Base-by-base conservation (phyloP, 2,797 vertebrate species). In the Typhlichthys subterraneus region DNA sequence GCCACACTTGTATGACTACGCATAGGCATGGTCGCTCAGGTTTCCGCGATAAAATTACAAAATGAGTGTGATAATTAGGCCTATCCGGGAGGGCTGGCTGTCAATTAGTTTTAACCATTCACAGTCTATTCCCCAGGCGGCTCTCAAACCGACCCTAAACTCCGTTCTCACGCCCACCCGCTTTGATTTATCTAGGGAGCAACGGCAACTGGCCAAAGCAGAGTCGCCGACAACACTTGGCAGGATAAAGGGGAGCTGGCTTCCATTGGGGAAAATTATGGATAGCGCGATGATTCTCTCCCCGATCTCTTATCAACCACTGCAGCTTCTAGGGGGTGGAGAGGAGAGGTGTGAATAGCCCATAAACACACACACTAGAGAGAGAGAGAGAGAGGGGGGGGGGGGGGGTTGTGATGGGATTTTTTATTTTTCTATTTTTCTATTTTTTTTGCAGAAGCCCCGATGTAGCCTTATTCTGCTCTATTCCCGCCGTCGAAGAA, bases 261-360 rank as follows among this genome's bases (percentile, higher is more conserved):
- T 47, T 57, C 62, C 53, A 77, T 73, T 65, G 38, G 65, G 59
- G 59, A 65, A 65, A 61, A 45, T 73, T 77, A 77, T 53, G 75
- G 82, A 74, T 48, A 60, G 72, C 73, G 65, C 69, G 59, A 74
- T 70, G 64, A 58, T 81, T 77, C 72, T 79, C 75, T 46, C 65
- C 80, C 73, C 71, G 79, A 91, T 87, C 84, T 85, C 89, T 90
- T 92, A 93, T 93, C 92, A 73, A 83, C 79, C 61, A 83, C 69
- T 82, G 70, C 91, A 92, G 91, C 79, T 83, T 85, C 76, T 76
- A 45, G 49, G 61, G 78, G 82, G 23, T 23, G 23, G 2, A 23
- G 75, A 59, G 63, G 69, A 56, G 17, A 59, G 61, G 57, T 67
- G 70, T 83, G 82, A 84, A 82, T 60, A 61, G 51, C n/a, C 48